These are phyloP conservation scores for Marmota flaviventris DNA, from an alignment of 2,113 vertebrate genomes.

Conservation along the genomic window DNA sequence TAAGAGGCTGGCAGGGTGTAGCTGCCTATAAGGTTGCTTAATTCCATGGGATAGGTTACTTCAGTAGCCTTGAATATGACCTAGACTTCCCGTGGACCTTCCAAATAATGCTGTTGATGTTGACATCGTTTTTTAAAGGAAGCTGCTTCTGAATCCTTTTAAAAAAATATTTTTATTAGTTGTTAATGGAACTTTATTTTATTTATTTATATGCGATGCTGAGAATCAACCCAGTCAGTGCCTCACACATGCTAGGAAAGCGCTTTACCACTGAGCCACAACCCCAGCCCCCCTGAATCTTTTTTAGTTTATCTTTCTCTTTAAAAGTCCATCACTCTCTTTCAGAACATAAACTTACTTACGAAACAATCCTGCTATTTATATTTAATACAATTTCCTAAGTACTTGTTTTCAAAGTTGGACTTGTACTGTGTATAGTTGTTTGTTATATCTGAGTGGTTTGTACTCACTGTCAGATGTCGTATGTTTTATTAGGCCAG, in stretches of 20 bases:
- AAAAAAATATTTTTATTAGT: too few species aligned
- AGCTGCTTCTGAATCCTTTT: constrained; percentile 34
- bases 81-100: not conserved
- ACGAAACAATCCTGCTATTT: constrained; percentile 68
- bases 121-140: constrained; percentile 40
- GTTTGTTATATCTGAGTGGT: constrained; percentile 47
- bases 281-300: not conserved
- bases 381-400: constrained; percentile 67
- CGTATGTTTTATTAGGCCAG: not conserved
- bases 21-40: not conserved
- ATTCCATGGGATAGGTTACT: not conserved
- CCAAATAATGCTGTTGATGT: not conserved
- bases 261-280: too few species aligned
- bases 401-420: constrained; percentile 35
- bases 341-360: constrained; percentile 51
- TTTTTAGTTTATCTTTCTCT: not conserved
- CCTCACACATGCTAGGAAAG: too few species aligned
- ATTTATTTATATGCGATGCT: too few species aligned
- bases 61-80: not conserved
- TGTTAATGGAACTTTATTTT: too few species aligned
- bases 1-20: not conserved
- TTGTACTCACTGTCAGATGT: constrained; percentile 34
- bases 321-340: not conserved
- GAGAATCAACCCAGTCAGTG: too few species aligned
- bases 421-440: constrained; percentile 46